Conservation (phyloP, 2,888 invertebrate genomes). For the Vesta saturnalis region DNA sequence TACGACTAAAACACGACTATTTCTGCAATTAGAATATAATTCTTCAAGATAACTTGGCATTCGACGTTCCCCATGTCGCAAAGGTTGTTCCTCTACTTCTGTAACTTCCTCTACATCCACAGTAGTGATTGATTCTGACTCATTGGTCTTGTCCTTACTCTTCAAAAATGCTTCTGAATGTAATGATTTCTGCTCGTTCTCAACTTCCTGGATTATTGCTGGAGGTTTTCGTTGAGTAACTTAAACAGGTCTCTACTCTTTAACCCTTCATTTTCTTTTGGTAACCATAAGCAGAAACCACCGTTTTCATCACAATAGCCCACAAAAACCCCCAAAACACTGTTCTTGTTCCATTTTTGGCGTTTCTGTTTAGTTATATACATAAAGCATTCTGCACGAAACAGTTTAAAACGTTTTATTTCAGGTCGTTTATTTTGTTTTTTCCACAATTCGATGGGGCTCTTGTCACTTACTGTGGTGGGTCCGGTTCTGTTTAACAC, state of each 20-base stretch:
- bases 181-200: neutral
- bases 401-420: neutral
- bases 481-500: conserved; percentile 4
- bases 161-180: neutral
- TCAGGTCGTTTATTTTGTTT: neutral
- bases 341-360: neutral
- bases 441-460: neutral
- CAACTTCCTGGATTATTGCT: neutral
- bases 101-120: neutral
- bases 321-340: neutral
- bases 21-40: neutral
- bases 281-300: neutral
- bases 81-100: neutral
- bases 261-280: neutral
- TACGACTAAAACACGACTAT: neutral
- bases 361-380: neutral
- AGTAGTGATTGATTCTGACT: neutral
- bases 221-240: neutral
- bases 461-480: neutral
- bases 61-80: neutral
- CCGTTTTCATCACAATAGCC: too few species aligned
- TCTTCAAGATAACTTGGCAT: neutral
- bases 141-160: neutral
- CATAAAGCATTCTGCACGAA: neutral
- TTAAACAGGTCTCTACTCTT: neutral